Evolutionary conservation across 2,888 invertebrate species (phyloP).

Genomic region (Morpho helenor): DNA sequence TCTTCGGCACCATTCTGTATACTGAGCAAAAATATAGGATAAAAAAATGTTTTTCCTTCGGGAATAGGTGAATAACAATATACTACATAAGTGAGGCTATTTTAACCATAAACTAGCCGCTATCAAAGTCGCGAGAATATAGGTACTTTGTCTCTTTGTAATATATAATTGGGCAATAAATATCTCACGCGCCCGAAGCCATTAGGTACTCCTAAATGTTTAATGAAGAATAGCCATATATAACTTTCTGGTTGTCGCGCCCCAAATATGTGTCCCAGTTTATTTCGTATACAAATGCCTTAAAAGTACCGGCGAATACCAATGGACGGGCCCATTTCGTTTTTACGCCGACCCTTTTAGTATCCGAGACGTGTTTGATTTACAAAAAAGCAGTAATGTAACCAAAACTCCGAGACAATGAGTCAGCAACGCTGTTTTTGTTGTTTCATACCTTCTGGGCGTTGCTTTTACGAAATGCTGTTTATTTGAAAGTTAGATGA

Average conservation of each 20-base stretch:
- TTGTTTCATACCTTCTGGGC: constrained; percentile 1
- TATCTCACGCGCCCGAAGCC: no score
- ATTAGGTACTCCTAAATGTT: no score
- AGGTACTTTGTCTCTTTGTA: no score
- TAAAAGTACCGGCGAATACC: constrained; percentile 11
- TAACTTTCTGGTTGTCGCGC: constrained; percentile 1
- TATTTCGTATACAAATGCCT: constrained; percentile 8
- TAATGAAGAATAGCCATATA: background rate
- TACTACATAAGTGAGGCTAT: no score
- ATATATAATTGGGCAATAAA: no score
- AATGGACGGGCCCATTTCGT: constrained; percentile 7
- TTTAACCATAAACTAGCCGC: no score
- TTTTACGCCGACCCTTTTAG: constrained; percentile 19
- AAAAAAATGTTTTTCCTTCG: no score
- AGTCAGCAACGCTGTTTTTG: constrained; percentile 16
- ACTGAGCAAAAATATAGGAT: no score
- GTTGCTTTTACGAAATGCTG: background rate
- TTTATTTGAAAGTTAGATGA: constrained; percentile 1
- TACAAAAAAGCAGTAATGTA: constrained; percentile 14
- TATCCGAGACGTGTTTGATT: constrained; percentile 20
- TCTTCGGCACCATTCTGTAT: no score
- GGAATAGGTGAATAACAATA: no score
- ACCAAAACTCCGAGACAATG: constrained; percentile 15
- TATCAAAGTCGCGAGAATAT: no score
- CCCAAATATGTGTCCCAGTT: constrained; percentile 6